Evolutionary conservation across 1,140 invertebrate species (phyloP), one percentile per base, ranked within the genome.

Genomic region (Drosophila ohnishii): DNA sequence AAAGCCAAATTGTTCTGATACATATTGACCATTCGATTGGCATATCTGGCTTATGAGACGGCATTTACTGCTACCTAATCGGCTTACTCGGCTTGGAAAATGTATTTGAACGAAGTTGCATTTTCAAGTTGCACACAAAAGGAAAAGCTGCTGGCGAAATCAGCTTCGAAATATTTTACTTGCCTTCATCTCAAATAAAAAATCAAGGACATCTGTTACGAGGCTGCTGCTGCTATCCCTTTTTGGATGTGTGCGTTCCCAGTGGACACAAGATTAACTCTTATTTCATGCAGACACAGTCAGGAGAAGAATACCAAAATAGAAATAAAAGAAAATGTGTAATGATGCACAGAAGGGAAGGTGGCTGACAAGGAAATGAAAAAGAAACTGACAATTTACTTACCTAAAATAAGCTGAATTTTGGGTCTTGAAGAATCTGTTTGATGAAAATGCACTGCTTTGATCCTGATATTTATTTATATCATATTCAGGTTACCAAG

Each of bases 211-310:
- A 53, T 37, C 51, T 53, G 19, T 53, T 53, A 53, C 50, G 30
- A 53, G 50, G 32, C 50, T 11, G 28, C 50, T 50, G 13, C 22
- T 22, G 22, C 22, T 22, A 22, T 16, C 32, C 19, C 51, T 9
- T 53, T 53, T 34, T 53, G 8, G 8, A 37, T 37, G 34, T 37
- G 51, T 37, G 51, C 51, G 8, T 53, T 53, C 51, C 51, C 51
- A 53, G 51, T 37, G 51, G 51, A 53, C 51, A 22, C 51, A 53
- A 53, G 51, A 53, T 53, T 53, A 53, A 37, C 51, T 53, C 19
- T 35, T 53, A 53, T 53, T 53, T 53, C 51, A 53, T 53, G 51
- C 51, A 53, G 34, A 53, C 51, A 9, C 13, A 53, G 51, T 37
- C 51, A 22, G 16, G 32, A 53, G 8, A 53, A 53, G 32, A 53